Percentiles rank a stretch among this genome's conserved stretches.
Conservation (phyloP, 2,888 invertebrate genomes). For the Pteria penguin region DNA sequence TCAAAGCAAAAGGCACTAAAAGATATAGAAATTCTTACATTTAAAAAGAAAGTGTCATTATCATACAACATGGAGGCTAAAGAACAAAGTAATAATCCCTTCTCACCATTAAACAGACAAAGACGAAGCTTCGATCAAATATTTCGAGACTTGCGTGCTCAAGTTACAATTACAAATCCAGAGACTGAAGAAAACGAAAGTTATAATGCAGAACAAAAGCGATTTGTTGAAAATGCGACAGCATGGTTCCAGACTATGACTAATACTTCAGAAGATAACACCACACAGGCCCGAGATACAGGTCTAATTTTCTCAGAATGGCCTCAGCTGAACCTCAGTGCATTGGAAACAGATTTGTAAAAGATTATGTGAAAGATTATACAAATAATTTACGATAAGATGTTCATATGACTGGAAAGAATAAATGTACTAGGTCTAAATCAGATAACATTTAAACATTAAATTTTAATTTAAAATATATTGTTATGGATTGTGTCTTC, state of each 20-base stretch:
- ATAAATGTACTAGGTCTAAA: no score
- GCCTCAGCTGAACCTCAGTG: no score
- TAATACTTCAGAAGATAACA: no score
- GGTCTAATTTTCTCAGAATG: no score
- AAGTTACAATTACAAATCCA: not conserved
- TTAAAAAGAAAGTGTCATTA: conserved; percentile 35
- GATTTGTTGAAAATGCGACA: not conserved
- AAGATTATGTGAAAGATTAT: no score
- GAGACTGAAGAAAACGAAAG: not conserved
- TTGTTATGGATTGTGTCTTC: no score
- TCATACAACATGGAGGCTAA: not conserved
- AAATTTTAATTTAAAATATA: no score
- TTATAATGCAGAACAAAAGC: not conserved
- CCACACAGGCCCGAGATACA: no score
- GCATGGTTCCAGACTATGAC: not conserved
- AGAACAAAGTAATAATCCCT: not conserved
- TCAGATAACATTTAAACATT: no score
- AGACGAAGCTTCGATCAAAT: conserved; percentile 1
- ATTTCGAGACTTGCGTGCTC: not conserved
- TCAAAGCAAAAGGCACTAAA: conserved; percentile 54
- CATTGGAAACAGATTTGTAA: no score
- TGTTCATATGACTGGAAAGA: no score
- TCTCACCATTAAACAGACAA: not conserved
- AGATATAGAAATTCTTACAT: conserved; percentile 57
- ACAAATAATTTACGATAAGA: no score